A percentile compares a stretch with the other conserved stretches of the same genome.
Evolutionary conservation across 64 coral and sea anemone genomes (phyloP).

Genomic region (Acropora yongei): DNA sequence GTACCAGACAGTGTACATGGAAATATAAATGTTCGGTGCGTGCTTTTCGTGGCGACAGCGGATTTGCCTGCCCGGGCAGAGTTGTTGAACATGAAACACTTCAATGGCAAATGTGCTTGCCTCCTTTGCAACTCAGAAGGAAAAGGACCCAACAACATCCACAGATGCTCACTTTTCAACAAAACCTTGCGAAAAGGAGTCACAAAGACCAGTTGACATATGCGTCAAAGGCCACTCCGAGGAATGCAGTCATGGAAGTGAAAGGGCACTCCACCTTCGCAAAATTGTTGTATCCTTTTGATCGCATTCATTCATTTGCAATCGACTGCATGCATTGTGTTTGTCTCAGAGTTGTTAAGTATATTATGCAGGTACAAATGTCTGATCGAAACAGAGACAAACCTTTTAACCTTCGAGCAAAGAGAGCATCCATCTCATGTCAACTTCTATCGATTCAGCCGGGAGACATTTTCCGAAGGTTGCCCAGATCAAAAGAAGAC

Average conservation of each 20-base stretch:
- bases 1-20: neutral
- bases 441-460: too few relatives aligned
- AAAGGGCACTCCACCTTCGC: constrained; percentile 59
- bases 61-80: too few relatives aligned
- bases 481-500: too few relatives aligned
- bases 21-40: too few relatives aligned
- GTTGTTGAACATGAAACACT: too few relatives aligned
- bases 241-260: constrained; percentile 50
- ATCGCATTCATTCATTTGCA: constrained; percentile 54
- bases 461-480: too few relatives aligned
- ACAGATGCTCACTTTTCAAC: constrained; percentile 54
- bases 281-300: constrained; percentile 41
- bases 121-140: constrained; percentile 65
- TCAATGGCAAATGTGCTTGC: constrained; percentile 49
- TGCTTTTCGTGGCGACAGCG: too few relatives aligned
- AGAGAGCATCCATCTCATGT: too few relatives aligned
- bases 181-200: constrained; percentile 36
- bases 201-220: constrained; percentile 46
- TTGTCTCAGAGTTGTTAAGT: constrained; percentile 20
- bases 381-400: too few relatives aligned
- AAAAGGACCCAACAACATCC: constrained; percentile 41
- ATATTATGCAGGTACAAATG: too few relatives aligned
- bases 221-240: constrained; percentile 53
- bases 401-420: too few relatives aligned
- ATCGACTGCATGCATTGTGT: constrained; percentile 72